Evolutionary conservation across 1,140 invertebrate species (phyloP).

Genomic region (Drosophila guanche): DNA sequence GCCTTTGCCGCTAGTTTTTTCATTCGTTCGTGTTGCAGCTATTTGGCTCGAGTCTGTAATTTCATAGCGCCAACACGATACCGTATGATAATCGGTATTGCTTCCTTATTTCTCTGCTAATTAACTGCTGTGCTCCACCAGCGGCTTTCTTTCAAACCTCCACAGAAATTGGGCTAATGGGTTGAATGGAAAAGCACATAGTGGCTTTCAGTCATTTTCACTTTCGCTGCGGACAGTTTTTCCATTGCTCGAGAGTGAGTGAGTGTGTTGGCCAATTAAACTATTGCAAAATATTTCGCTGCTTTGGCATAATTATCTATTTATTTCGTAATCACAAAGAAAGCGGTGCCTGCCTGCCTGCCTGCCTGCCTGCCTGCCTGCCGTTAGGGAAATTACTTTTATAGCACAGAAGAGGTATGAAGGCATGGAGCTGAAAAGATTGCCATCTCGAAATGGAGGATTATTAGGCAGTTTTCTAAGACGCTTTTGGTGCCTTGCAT

Average conservation of each 20-base stretch:
- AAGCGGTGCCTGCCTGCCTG: conserved; percentile 44
- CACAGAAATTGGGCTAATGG: conserved; percentile 53
- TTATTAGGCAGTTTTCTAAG: not conserved
- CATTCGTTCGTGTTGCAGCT: conserved; percentile 19
- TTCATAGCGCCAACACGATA: conserved; percentile 65
- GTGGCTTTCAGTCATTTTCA: too few species aligned
- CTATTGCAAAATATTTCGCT: conserved; percentile 59
- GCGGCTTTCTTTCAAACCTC: conserved; percentile 28
- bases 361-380: conserved; percentile 15
- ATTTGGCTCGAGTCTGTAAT: conserved; percentile 57
- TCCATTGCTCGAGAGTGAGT: conserved; percentile 20
- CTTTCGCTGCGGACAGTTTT: conserved; percentile 42
- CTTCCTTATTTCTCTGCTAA: conserved; percentile 78
- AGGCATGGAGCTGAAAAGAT: conserved; percentile 19
- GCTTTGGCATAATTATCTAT: conserved; percentile 42
- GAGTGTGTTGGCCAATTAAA: conserved; percentile 62
- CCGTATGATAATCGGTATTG: conserved; percentile 55
- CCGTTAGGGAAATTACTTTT: conserved; percentile 56
- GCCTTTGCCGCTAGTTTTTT: too few species aligned
- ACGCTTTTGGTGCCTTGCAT: too few species aligned
- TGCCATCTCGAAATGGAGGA: conserved; percentile 1
- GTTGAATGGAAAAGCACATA: conserved; percentile 43
- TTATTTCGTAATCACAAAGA: conserved; percentile 62
- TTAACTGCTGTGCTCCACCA: conserved; percentile 41
- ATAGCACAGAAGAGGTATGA: conserved; percentile 11